Percentiles rank a stretch among this genome's conserved stretches.
Evolutionary conservation across 2,888 invertebrate genomes (phyloP).

Genomic region (Harpagoxenus sublaevis): DNA sequence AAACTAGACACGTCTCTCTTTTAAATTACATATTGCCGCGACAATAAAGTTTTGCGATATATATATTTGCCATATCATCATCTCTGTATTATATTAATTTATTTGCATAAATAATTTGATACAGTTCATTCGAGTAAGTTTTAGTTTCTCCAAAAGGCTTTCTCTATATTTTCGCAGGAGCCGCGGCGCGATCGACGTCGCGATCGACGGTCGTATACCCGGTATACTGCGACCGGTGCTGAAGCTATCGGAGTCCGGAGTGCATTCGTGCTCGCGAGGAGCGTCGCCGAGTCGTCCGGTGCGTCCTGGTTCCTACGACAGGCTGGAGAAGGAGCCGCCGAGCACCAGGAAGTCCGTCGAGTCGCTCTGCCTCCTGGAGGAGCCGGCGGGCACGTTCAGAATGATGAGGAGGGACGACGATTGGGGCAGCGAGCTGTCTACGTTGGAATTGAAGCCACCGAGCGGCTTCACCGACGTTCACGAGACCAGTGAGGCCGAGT

Average conservation of each 20-base stretch:
- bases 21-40: background rate
- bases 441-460: slow-evolving; percentile 86
- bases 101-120: background rate
- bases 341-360: slow-evolving; percentile 81
- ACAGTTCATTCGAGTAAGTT: background rate
- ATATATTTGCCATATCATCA: background rate
- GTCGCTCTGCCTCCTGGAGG: slow-evolving; percentile 81
- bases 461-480: slow-evolving; percentile 85
- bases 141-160: background rate
- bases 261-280: slow-evolving; percentile 82
- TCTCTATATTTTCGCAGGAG: slow-evolving; percentile 71
- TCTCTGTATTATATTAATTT: background rate
- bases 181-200: slow-evolving; percentile 82
- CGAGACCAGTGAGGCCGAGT: slow-evolving; percentile 85
- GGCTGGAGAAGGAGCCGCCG: slow-evolving; percentile 73
- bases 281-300: slow-evolving; percentile 81
- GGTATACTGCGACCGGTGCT: slow-evolving; percentile 78
- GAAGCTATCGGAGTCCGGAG: slow-evolving; percentile 82
- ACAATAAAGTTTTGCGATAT: background rate
- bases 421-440: slow-evolving; percentile 84
- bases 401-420: slow-evolving; percentile 78
- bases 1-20: background rate
- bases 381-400: slow-evolving; percentile 72
- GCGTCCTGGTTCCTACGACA: slow-evolving; percentile 78
- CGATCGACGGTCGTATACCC: slow-evolving; percentile 80